Conservation (phyloP, 2,797 vertebrate genomes). For the Bryconaethiops microstoma region DNA sequence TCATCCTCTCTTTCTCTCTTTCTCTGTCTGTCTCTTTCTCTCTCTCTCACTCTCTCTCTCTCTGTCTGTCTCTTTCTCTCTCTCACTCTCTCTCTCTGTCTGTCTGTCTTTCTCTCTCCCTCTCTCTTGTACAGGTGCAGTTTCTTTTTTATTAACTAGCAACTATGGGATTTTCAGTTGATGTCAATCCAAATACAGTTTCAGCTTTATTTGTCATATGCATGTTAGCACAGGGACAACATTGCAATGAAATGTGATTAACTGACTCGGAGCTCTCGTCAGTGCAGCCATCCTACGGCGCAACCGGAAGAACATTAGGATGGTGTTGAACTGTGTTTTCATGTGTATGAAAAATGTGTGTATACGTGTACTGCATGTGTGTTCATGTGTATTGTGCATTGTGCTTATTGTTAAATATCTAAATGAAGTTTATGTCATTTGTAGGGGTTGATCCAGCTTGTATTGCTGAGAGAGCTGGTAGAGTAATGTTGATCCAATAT, state of each 20-base stretch:
- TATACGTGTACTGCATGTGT: background rate
- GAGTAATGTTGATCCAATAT: conserved; percentile 25
- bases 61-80: no score
- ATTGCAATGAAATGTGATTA: no score
- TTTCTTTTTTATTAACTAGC: background rate
- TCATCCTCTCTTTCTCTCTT: background rate
- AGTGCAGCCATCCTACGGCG: no score
- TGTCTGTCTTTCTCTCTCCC: background rate
- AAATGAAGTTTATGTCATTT: conserved; percentile 73
- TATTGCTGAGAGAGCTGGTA: conserved; percentile 84
- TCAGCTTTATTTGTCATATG: no score
- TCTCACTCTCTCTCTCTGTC: no score
- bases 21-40: background rate
- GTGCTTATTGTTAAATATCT: conserved; percentile 47
- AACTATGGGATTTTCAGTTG: background rate
- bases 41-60: no score
- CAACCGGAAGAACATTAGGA: no score
- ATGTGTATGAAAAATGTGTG: conserved; percentile 11
- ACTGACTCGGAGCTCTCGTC: no score
- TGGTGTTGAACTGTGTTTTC: background rate
- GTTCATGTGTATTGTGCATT: conserved; percentile 7
- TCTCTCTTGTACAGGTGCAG: background rate
- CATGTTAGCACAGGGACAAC: no score
- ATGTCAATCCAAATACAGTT: no score
- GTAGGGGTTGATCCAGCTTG: conserved; percentile 83